Conservation (phyloP, 2,888 invertebrate genomes). For the Lissocephala sabroskyi region DNA sequence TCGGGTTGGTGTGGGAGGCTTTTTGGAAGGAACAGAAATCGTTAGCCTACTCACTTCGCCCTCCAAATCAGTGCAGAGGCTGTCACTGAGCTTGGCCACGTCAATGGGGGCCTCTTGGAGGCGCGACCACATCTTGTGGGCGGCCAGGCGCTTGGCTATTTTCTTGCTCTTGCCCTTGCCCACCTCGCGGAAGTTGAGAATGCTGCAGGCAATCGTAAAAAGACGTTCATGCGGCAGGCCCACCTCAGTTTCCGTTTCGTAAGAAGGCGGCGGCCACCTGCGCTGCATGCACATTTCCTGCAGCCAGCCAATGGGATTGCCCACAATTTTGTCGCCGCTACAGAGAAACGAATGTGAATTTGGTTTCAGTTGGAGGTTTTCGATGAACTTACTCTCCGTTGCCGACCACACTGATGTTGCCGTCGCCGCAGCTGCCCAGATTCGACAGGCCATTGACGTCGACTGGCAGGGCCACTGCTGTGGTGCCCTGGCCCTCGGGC, state of each 20-base stretch:
- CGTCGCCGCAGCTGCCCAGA: constrained; percentile 43
- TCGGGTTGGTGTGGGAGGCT: constrained; percentile 4
- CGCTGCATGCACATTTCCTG: constrained; percentile 97
- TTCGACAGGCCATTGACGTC: constrained; percentile 17
- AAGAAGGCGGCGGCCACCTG: constrained; percentile 95
- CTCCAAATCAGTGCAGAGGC: constrained; percentile 80
- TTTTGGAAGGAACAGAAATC: constrained; percentile 6
- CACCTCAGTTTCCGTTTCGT: constrained; percentile 81
- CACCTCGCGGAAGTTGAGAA: constrained; percentile 87
- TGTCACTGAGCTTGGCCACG: constrained; percentile 75
- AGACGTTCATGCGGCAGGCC: constrained; percentile 94
- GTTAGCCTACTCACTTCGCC: constrained; percentile 76
- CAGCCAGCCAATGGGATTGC: constrained; percentile 96
- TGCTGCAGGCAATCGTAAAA: constrained; percentile 93
- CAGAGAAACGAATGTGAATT: constrained; percentile 21
- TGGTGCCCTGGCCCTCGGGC: constrained; percentile 74
- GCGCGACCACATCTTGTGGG: constrained; percentile 93
- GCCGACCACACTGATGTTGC: constrained; percentile 46
- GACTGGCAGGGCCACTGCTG: constrained; percentile 19
- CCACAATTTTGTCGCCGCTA: constrained; percentile 86
- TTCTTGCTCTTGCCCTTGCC: constrained; percentile 97
- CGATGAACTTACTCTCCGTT: constrained; percentile 66
- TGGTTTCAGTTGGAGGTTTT: too few species aligned
- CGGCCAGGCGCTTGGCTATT: constrained; percentile 95
- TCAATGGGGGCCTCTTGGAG: constrained; percentile 85